phyloP scores from a whole-genome alignment of 2,113 vertebrate genomes.

The Pica pica region DNA sequence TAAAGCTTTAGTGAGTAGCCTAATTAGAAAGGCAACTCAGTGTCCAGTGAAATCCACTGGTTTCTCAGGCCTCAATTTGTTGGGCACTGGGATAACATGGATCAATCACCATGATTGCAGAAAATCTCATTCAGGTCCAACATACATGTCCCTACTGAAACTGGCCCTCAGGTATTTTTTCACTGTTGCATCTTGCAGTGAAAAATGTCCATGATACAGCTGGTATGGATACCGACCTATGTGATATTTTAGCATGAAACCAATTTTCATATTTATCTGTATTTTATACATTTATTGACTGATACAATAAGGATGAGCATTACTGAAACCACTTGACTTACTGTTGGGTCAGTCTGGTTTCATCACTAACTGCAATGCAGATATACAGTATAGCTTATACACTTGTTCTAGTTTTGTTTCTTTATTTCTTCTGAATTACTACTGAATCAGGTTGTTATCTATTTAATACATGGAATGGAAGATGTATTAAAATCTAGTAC shows the following conservation, averaged over 20 bases:
- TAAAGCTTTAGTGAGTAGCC: background rate
- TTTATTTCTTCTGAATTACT: background rate
- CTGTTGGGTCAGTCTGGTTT: background rate
- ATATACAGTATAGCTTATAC: background rate
- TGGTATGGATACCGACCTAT: background rate
- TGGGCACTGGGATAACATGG: background rate
- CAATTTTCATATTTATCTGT: background rate
- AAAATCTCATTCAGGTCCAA: background rate
- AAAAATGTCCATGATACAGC: background rate
- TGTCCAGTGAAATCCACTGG: background rate
- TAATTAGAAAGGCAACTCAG: background rate
- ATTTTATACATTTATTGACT: background rate
- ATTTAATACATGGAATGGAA: background rate
- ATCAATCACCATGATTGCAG: background rate
- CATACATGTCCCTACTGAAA: background rate
- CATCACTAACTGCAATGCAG: background rate
- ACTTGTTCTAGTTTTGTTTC: background rate
- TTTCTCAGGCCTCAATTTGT: background rate
- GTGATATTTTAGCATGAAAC: background rate
- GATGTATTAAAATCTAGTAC: background rate
- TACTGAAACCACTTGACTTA: background rate
- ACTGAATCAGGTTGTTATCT: background rate
- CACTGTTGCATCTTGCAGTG: background rate
- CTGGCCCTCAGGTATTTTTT: background rate
- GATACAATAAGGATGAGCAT: background rate